Evolutionary conservation across 2,888 invertebrate species (phyloP), one percentile per base, ranked within the genome.

Genomic region (Coelopa pilipes): DNA sequence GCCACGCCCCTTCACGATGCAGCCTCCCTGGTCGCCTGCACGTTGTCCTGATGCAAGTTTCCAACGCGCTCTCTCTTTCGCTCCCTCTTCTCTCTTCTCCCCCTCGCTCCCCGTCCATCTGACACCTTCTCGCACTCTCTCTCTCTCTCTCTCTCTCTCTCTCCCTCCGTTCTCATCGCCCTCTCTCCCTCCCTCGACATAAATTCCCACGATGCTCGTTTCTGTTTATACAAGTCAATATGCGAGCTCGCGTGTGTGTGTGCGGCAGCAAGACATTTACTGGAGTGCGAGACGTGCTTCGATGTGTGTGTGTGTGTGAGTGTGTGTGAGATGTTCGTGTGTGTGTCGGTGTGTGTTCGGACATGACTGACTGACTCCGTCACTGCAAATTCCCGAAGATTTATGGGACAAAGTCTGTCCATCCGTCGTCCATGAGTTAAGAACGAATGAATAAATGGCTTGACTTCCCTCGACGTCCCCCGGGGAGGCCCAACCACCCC

Each of bases 261-360:
- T 62, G 24, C 9, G 21, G 19, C 45, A 47, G 12, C n/a, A 13
- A 49, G 12, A 34, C 13, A 34, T 13, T 46, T 70, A 13, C 45
- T 19, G 19, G 65, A 47, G 65, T 45, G 49, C 17, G n/a, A 19
- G n/a, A n/a, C n/a, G n/a, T n/a, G n/a, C n/a, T n/a, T n/a, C n/a
- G n/a, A n/a, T 34, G 7, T 34, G 2, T 34, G 50, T 55, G 57
- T 47, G 47, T 19, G 55, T 70, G 57, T 60, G 53, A 47, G 70
- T 45, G 2, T 34, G 34, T 4, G 34, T 34, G 4, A 57, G 21
- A 57, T 57, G 60, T 59, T 46, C 74, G 72, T 71, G 67, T 53
- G 57, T 75, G 62, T 75, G 71, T 76, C 72, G 60, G 70, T 68
- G 71, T 68, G 66, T 47, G 72, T 68, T 68, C 45, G 45, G 2